These are phyloP conservation scores for Heliconius erato DNA, from an alignment of 2,888 invertebrate genomes.

Conservation along the genomic window DNA sequence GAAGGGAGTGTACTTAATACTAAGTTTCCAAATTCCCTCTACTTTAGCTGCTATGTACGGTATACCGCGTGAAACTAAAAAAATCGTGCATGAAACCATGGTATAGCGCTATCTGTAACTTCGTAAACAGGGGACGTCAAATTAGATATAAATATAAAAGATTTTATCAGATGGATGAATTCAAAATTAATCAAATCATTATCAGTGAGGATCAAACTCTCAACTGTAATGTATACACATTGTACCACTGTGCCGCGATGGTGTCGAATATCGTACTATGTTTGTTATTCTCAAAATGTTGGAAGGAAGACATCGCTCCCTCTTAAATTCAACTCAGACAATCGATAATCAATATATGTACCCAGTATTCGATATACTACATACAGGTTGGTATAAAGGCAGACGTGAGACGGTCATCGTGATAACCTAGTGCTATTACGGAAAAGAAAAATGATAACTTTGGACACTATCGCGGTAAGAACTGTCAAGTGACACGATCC, in stretches of 20 bases:
- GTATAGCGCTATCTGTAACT: too few species aligned
- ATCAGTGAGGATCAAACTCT: not conserved
- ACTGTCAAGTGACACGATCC: too few species aligned
- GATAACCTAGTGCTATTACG: not conserved
- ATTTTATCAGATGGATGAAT: too few species aligned
- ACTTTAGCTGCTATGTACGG: not conserved
- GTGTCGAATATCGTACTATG: not conserved
- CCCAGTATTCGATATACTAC: not conserved
- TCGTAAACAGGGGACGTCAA: too few species aligned
- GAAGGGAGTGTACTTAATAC: not conserved
- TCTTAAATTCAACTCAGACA: slow-evolving; percentile 4
- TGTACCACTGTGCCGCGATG: not conserved
- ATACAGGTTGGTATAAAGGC: not conserved
- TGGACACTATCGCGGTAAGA: too few species aligned
- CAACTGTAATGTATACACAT: not conserved
- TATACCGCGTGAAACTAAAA: not conserved
- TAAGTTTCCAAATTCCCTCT: not conserved
- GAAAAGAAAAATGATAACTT: too few species aligned
- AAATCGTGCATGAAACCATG: not conserved
- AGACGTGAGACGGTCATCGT: not conserved
- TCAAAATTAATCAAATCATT: not conserved
- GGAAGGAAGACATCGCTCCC: not conserved
- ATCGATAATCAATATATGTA: slow-evolving; percentile 13
- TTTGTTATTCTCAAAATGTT: not conserved
- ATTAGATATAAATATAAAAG: too few species aligned